Evolutionary conservation across 2,113 vertebrate species (phyloP).

Genomic region (Piliocolobus tephrosceles): DNA sequence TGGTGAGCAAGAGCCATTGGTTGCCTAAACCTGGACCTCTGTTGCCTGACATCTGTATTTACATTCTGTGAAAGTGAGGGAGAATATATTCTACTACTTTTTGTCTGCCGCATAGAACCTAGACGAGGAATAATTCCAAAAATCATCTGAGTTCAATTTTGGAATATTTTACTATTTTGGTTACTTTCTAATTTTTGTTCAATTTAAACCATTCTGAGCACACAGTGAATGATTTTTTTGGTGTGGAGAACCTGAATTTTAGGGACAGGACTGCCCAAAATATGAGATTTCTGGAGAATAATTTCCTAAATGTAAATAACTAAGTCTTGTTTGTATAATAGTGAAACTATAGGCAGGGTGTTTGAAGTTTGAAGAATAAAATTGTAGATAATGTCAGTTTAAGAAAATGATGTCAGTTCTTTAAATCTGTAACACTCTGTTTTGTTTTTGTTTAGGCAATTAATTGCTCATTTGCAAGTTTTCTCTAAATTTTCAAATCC

Average conservation of each 20-base stretch:
- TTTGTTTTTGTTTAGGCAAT: conserved; percentile 87
- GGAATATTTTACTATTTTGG: background rate
- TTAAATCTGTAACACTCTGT: background rate
- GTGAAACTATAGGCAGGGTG: background rate
- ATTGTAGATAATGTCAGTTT: background rate
- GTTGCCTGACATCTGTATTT: background rate
- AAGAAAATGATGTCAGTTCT: background rate
- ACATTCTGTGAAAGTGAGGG: background rate
- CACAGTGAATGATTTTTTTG: background rate
- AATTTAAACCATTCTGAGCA: background rate
- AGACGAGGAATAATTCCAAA: background rate
- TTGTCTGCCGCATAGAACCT: background rate
- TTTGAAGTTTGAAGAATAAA: background rate
- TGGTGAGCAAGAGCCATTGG: background rate
- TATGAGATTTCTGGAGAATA: background rate
- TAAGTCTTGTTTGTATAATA: background rate
- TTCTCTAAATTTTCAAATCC: conserved; percentile 97
- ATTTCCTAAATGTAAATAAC: conserved; percentile 14
- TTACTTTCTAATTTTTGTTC: background rate
- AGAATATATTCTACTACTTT: background rate
- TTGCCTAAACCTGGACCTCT: background rate
- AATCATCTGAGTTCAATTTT: background rate
- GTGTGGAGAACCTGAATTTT: background rate
- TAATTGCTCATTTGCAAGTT: conserved; percentile 93
- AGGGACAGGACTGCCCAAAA: background rate